Conservation (phyloP, 2,113 vertebrate genomes). For the Himantopus leucocephalus region DNA sequence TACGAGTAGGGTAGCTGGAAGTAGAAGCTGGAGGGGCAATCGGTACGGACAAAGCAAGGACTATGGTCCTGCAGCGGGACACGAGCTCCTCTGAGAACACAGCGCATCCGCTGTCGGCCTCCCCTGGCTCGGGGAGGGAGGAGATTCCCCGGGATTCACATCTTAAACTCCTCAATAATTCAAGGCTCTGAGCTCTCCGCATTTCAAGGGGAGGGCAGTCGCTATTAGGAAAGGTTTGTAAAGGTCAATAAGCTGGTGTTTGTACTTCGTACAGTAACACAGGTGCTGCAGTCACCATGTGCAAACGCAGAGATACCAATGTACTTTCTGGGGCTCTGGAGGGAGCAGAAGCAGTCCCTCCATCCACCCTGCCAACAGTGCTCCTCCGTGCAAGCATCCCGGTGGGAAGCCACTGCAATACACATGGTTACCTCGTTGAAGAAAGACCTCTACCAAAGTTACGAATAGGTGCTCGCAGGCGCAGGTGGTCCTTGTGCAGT, state of each 20-base stretch:
- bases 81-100: not conserved
- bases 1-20: not conserved
- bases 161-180: not conserved
- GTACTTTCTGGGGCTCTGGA: not conserved
- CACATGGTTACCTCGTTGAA: not conserved
- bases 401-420: not conserved
- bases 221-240: not conserved
- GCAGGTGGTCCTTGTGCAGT: not conserved
- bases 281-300: not conserved
- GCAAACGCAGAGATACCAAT: rapidly evolving
- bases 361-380: rapidly evolving
- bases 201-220: not conserved
- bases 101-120: rapidly evolving
- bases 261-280: not conserved
- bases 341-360: not conserved
- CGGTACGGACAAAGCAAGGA: not conserved
- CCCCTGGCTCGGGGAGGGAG: not conserved
- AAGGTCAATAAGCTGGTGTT: not conserved
- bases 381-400: not conserved
- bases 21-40: not conserved
- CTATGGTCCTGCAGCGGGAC: not conserved
- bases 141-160: not conserved
- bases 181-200: not conserved
- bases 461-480: not conserved
- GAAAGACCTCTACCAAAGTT: not conserved